Base-by-base conservation (phyloP, 2,797 vertebrate species). In the Pantherophis alleghaniensis region DNA sequence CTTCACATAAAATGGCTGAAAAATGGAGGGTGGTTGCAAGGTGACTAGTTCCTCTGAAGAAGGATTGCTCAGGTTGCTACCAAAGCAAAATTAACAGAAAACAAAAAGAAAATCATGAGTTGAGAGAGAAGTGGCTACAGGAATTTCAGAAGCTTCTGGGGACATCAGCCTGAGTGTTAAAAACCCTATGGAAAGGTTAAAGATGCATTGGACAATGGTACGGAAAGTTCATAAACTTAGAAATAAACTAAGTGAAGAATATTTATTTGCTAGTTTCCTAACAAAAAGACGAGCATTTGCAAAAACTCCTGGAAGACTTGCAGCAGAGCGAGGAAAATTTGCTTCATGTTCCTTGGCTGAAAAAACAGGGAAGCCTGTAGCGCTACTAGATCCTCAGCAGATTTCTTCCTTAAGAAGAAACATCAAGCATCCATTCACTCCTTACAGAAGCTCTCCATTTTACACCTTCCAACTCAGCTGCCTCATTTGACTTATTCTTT, bases 301-400 rank as follows among this genome's bases (percentile, higher is more conserved):
- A 59, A 22, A 59, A 20, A 7, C 2, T 1, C 18, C 26, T 9
- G 10, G 0, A 1, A 57, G 51, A 56, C 9, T 2, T 42, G 26
- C 5, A 13, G 0, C 51, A 7, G 18, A 56, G n/a, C 87, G 7
- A 42, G 10, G 0, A 2, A 55, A 60, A 2, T 2, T 7, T 7
- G n/a, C 18, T 1, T 14, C 55, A 55, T 69, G 69, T 9, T 42
- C 0, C 0, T 0, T 3, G 26, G 14, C 37, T 0, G 14, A 1
- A 32, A 79, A 57, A 5, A 53, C 13, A 4, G 1, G 57, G 88
- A 86, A 90, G n/a, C n/a, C 42, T 7, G 89, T 5, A 66, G 88
- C 13, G 22, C 63, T 12, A 24, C 59, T 55, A 83, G 86, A 74
- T 5, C 94, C 79, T 16, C 28, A 53, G 10, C 42, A 51, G 0